Conservation (phyloP, 2,113 vertebrate genomes). For the Azemiops feae region DNA sequence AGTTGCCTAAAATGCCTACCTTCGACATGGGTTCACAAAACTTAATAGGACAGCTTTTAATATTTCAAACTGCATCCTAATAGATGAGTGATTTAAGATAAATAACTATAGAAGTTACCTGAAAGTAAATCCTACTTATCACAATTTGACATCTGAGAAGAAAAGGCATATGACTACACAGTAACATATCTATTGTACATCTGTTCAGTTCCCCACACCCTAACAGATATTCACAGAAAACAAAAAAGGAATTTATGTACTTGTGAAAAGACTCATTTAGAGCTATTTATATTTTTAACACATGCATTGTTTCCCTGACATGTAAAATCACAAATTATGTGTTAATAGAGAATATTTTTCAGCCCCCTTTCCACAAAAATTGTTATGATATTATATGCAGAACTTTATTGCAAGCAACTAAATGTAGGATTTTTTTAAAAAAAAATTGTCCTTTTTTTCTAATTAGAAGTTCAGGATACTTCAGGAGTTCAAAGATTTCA, state of each 20-base stretch:
- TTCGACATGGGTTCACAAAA: background rate
- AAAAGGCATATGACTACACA: background rate
- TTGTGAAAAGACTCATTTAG: background rate
- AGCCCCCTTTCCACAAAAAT: background rate
- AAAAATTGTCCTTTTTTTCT: slow-evolving; percentile 20
- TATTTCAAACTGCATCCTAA: background rate
- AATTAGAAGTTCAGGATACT: slow-evolving; percentile 9
- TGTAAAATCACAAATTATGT: background rate
- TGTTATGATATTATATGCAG: background rate
- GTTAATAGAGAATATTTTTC: background rate
- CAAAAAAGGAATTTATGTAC: background rate
- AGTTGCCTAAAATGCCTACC: background rate
- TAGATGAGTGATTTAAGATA: background rate
- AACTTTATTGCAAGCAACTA: background rate
- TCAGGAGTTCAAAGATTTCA: background rate
- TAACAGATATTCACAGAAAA: background rate
- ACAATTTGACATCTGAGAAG: background rate
- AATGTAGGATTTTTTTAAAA: background rate
- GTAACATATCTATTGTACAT: background rate
- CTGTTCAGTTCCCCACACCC: background rate
- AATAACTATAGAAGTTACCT: background rate
- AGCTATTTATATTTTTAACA: background rate
- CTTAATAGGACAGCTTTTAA: background rate
- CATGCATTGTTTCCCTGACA: background rate
- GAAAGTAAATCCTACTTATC: background rate